These are phyloP conservation scores for Xyrichtys novacula DNA, from an alignment of 2,797 vertebrate species.

Conservation along the genomic window DNA sequence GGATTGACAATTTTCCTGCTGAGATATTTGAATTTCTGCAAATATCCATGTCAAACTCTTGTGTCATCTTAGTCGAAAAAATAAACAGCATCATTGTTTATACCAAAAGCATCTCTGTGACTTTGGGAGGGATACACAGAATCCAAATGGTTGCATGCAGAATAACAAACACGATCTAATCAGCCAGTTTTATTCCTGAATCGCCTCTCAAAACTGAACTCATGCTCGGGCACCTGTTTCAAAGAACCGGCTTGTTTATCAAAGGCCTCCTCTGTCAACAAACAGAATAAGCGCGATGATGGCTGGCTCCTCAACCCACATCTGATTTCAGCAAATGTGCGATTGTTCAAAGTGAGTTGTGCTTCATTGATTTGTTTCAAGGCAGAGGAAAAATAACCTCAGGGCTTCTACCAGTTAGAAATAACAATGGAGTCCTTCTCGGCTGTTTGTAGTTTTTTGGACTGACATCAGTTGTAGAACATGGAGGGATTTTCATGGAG, in stretches of 20 bases:
- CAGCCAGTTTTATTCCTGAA: slow-evolving; percentile 54
- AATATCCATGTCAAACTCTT: slow-evolving; percentile 38
- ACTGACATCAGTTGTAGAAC: slow-evolving; percentile 63
- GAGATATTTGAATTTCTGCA: slow-evolving; percentile 43
- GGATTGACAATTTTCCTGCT: slow-evolving; percentile 35
- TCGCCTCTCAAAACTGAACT: slow-evolving; percentile 67
- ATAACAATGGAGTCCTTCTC: slow-evolving; percentile 83
- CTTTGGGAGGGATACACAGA: slow-evolving; percentile 49
- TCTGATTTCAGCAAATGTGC: slow-evolving; percentile 83
- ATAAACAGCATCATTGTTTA: slow-evolving; percentile 49
- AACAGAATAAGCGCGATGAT: slow-evolving; percentile 73
- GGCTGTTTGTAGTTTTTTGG: slow-evolving; percentile 71
- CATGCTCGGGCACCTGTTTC: slow-evolving; percentile 75
- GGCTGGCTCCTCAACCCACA: slow-evolving; percentile 75
- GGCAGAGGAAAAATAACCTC: slow-evolving; percentile 83
- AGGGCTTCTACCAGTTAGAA: slow-evolving; percentile 81
- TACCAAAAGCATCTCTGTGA: slow-evolving; percentile 44
- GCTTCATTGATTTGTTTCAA: slow-evolving; percentile 86
- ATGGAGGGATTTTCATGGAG: slow-evolving; percentile 55
- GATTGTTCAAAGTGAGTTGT: slow-evolving; percentile 84
- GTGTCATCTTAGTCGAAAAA: slow-evolving; percentile 40
- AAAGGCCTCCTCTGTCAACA: slow-evolving; percentile 78
- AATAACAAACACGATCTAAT: slow-evolving; percentile 77
- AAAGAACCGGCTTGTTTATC: slow-evolving; percentile 76
- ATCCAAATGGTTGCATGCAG: slow-evolving; percentile 57